A percentile compares a stretch with the other conserved stretches of the same genome.
Evolutionary conservation across 2,797 vertebrate genomes (phyloP).

Genomic region (Microcaecilia unicolor): DNA sequence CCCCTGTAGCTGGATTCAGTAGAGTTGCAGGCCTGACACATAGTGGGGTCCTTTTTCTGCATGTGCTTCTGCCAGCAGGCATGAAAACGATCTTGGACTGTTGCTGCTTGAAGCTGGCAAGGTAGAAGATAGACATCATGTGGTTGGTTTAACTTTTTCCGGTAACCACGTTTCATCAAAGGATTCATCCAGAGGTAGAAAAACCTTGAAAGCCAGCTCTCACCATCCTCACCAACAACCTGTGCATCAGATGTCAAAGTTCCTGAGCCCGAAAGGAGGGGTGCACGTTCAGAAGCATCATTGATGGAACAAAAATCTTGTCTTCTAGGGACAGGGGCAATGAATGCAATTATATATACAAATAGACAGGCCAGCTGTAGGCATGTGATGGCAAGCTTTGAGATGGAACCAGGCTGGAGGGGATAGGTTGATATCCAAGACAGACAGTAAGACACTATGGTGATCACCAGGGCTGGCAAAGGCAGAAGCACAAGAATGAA

Average conservation of each 20-base stretch:
- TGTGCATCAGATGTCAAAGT: constrained; percentile 29
- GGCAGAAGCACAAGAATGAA: constrained; percentile 55
- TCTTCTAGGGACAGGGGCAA: constrained; percentile 43
- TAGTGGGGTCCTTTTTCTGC: neutral
- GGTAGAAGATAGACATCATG: constrained; percentile 73
- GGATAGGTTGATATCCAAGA: constrained; percentile 34
- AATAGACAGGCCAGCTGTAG: constrained; percentile 53
- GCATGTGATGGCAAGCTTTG: constrained; percentile 59
- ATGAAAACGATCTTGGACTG: constrained; percentile 55
- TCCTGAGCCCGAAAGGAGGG: constrained; percentile 40
- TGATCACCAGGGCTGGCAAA: constrained; percentile 65
- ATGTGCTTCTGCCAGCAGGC: constrained; percentile 65
- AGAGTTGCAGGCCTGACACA: no score
- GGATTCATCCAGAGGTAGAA: constrained; percentile 87
- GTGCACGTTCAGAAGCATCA: constrained; percentile 36
- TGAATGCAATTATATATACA: constrained; percentile 62
- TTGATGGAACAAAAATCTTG: constrained; percentile 47
- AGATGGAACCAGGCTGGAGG: constrained; percentile 38
- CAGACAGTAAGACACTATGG: constrained; percentile 53
- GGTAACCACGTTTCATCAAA: constrained; percentile 66
- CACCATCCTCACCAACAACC: constrained; percentile 77
- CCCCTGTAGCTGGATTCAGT: no score
- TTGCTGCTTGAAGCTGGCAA: constrained; percentile 52
- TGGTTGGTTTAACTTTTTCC: constrained; percentile 57
- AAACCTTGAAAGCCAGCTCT: constrained; percentile 74